Evolutionary conservation across 2,113 vertebrate genomes (phyloP).

Genomic region (Plecturocebus donacophilus): DNA sequence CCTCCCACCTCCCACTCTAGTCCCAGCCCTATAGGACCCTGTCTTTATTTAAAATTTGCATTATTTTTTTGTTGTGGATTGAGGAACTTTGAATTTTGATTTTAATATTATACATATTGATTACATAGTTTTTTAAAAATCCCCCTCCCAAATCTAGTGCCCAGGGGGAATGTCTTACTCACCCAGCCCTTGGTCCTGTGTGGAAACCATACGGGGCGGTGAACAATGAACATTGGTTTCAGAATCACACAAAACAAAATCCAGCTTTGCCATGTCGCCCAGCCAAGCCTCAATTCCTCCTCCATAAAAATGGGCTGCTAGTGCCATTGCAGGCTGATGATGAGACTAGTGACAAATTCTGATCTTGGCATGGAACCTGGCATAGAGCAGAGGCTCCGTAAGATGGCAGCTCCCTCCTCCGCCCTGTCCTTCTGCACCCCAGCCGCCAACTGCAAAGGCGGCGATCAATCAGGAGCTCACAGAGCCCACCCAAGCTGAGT

Average conservation of each 20-base stretch:
- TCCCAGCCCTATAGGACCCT: rapidly evolving
- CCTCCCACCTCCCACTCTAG: rapidly evolving
- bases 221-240: neutral
- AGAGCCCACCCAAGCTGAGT: neutral
- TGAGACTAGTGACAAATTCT: rapidly evolving
- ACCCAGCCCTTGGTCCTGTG: neutral
- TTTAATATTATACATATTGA: neutral
- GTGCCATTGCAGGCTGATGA: neutral
- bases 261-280: no score
- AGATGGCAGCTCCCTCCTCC: rapidly evolving
- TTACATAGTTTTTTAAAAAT: neutral
- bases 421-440: rapidly evolving
- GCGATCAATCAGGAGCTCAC: neutral
- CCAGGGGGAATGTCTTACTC: neutral
- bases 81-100: neutral
- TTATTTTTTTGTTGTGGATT: neutral
- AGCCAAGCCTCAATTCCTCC: neutral
- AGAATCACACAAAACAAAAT: neutral
- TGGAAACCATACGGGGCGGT: rapidly evolving
- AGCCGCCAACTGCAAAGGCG: neutral
- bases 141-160: neutral
- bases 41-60: neutral
- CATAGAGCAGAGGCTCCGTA: rapidly evolving
- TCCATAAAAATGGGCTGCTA: rapidly evolving
- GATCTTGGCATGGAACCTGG: rapidly evolving